A percentile compares a stretch with the other conserved stretches of the same genome.
Conservation (phyloP, 2,797 vertebrate species). For the Falco biarmicus region DNA sequence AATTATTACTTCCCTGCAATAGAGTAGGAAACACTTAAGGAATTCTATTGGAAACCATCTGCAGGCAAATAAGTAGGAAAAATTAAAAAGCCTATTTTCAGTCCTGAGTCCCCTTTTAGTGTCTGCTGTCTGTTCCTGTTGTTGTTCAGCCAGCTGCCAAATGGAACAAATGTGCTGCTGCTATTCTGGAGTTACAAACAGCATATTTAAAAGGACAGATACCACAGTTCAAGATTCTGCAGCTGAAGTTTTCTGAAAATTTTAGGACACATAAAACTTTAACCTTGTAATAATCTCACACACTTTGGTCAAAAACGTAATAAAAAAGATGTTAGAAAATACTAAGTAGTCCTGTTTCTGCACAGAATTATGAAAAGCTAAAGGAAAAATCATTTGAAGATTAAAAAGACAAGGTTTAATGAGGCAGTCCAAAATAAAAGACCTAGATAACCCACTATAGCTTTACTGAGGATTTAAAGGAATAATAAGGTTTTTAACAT, state of each 20-base stretch:
- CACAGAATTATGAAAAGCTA: neutral
- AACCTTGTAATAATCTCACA: neutral
- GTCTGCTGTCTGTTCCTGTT: slow-evolving; percentile 30
- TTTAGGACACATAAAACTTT: neutral
- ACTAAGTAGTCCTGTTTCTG: neutral
- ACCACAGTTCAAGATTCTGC: slow-evolving; percentile 17
- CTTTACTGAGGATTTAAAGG: neutral
- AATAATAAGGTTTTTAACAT: neutral
- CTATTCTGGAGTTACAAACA: slow-evolving; percentile 39
- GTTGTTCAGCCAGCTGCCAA: slow-evolving; percentile 53
- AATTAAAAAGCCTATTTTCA: slow-evolving; percentile 54
- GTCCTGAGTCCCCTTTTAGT: slow-evolving; percentile 13
- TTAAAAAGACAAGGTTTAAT: neutral
- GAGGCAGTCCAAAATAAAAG: neutral
- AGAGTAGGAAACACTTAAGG: slow-evolving; percentile 42
- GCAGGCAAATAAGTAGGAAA: slow-evolving; percentile 42
- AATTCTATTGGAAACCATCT: slow-evolving; percentile 41
- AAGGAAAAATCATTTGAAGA: neutral
- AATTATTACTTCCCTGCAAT: neutral
- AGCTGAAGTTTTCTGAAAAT: slow-evolving; percentile 33
- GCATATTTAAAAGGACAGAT: slow-evolving; percentile 12
- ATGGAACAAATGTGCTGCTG: slow-evolving; percentile 39
- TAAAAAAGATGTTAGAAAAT: neutral
- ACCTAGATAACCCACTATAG: neutral
- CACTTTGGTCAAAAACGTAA: neutral